These are phyloP conservation scores for Priocnemis perturbator DNA, from an alignment of 2,888 invertebrate species.

Conservation along the genomic window DNA sequence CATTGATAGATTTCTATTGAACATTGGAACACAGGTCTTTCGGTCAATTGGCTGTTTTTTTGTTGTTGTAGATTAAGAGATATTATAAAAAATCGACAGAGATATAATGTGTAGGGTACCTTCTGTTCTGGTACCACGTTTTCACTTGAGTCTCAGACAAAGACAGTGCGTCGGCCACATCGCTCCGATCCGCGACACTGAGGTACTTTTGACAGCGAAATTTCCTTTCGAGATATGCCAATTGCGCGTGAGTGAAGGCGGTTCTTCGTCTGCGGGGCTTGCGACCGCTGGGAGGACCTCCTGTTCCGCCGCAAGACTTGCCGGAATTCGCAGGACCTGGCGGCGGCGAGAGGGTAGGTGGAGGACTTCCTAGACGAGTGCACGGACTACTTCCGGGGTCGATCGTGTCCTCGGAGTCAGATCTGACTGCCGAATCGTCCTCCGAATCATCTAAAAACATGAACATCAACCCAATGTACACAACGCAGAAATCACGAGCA, in stretches of 20 bases:
- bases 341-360: conserved; percentile 65
- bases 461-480: too few relatives aligned
- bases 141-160: conserved; percentile 96
- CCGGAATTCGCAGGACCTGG: conserved; percentile 60
- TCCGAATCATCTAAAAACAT: conserved; percentile 71
- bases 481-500: neutral
- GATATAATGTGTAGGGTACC: conserved; percentile 76
- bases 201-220: conserved; percentile 96
- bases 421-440: conserved; percentile 72
- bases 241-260: conserved; percentile 95
- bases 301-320: conserved; percentile 49
- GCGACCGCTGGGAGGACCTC: conserved; percentile 78
- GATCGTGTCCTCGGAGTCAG: conserved; percentile 73
- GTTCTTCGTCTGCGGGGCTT: conserved; percentile 91
- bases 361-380: conserved; percentile 66
- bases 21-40: too few relatives aligned
- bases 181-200: conserved; percentile 94
- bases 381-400: conserved; percentile 74
- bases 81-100: neutral
- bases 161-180: conserved; percentile 92
- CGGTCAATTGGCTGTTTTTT: too few relatives aligned
- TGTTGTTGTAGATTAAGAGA: too few relatives aligned
- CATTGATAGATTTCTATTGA: too few relatives aligned
- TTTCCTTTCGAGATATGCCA: conserved; percentile 93
- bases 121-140: conserved; percentile 95